Evolutionary conservation across 1,140 invertebrate species (phyloP).

Genomic region (Cotesia chilonis): DNA sequence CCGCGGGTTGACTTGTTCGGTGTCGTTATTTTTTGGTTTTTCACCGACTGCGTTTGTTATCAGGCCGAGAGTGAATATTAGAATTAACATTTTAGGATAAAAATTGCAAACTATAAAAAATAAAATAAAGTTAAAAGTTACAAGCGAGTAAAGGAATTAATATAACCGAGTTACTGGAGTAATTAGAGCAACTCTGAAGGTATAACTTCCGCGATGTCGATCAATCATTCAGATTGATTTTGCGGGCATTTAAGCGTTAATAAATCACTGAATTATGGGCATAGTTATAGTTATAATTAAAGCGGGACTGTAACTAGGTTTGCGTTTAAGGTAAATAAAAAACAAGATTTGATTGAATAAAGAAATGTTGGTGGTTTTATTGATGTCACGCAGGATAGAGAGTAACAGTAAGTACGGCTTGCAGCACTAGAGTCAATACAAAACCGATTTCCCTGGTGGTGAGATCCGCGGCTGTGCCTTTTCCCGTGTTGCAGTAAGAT

Average conservation of each 20-base stretch:
- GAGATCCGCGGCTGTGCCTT: conserved; percentile 60
- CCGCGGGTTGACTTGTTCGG: conserved; percentile 13
- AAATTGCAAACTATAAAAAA: too few relatives aligned
- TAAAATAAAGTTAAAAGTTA: too few relatives aligned
- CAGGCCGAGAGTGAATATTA: too few relatives aligned
- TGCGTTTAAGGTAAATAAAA: too few relatives aligned
- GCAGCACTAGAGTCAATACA: conserved; percentile 54
- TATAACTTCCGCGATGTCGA: neutral
- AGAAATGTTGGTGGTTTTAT: conserved; percentile 14
- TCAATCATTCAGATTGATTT: conserved; percentile 10
- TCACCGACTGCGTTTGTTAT: too few relatives aligned
- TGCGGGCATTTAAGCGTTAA: neutral
- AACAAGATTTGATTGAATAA: neutral
- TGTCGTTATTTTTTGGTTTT: too few relatives aligned
- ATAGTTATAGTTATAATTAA: neutral
- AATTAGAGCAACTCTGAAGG: too few relatives aligned
- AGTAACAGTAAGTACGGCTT: conserved; percentile 56
- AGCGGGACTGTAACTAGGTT: too few relatives aligned
- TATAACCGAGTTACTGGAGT: too few relatives aligned
- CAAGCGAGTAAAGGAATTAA: too few relatives aligned
- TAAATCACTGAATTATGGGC: neutral
- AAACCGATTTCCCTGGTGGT: conserved; percentile 54
- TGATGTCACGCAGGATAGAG: conserved; percentile 58
- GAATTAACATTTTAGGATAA: too few relatives aligned
- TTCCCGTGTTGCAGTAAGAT: conserved; percentile 80